These are phyloP conservation scores for Platypus cylindrus DNA, from an alignment of 2,888 invertebrate genomes.

Conservation along the genomic window DNA sequence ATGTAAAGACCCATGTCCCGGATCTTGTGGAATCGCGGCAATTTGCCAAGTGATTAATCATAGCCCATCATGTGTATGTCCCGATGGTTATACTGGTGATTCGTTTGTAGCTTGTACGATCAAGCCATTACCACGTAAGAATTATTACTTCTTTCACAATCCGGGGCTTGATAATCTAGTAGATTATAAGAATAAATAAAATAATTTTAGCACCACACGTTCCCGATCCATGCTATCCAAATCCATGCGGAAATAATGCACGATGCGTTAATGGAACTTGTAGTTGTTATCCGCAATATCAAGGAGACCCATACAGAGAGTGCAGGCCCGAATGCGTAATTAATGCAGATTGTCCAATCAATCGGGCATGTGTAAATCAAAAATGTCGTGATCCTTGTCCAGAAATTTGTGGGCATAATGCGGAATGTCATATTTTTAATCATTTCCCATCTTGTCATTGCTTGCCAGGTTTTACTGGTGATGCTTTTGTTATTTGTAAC, in stretches of 20 bases:
- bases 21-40: constrained; percentile 63
- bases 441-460: constrained; percentile 60
- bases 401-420: constrained; percentile 61
- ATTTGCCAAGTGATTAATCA: constrained; percentile 63
- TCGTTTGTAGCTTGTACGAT: constrained; percentile 48
- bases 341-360: constrained; percentile 56
- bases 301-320: constrained; percentile 61
- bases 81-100: constrained; percentile 58
- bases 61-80: constrained; percentile 60
- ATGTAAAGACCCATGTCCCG: constrained; percentile 71
- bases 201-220: constrained; percentile 32
- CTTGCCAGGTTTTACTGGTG: constrained; percentile 55
- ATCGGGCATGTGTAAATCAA: constrained; percentile 55
- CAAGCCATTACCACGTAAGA: constrained; percentile 25
- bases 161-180: neutral
- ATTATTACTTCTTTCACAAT: neutral
- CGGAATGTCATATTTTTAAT: constrained; percentile 58
- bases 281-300: constrained; percentile 60
- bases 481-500: constrained; percentile 49
- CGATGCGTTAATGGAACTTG: constrained; percentile 60
- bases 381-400: constrained; percentile 70
- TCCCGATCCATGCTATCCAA: constrained; percentile 47
- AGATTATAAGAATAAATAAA: constrained; percentile 6
- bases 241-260: constrained; percentile 67
- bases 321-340: constrained; percentile 64